Base-by-base conservation (phyloP, 2,888 invertebrate species). In the Campaea margaritaria region DNA sequence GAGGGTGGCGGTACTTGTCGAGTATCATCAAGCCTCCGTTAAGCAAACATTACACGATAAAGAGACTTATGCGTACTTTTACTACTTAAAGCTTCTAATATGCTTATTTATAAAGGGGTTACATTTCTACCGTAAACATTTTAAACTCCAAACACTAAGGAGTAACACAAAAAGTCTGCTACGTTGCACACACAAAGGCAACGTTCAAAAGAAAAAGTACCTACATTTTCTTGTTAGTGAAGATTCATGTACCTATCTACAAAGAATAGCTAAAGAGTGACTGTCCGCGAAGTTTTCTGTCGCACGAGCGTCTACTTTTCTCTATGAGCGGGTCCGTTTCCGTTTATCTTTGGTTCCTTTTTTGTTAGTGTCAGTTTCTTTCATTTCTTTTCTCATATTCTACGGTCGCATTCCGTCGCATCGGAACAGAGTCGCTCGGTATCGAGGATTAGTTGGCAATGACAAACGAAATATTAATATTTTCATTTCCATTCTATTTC, bases 241-340 rank as follows among this genome's bases (percentile, higher is more conserved):
- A 74, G 75, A 76, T 74, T 78, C 74, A 78, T 74, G 73, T 80
- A 21, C 21, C 21, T 21, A 80, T 78, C 79, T 79, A 75, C 75
- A 81, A 77, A 81, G 79, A 82, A 79, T 76, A 77, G 72, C 72
- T 73, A 77, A 81, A 77, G 78, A 83, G 75, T 78, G 81, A 79
- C 79, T 83, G 77, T 70, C 80, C 82, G 72, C 81, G 79, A 89
- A 89, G 83, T 90, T 91, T 87, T 83, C 83, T 83, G 81, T 83
- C 76, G 82, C 81, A 79, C 76, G 76, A 79, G 76, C 82, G 81
- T 83, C 79, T 85, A 85, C 83, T 86, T 88, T 89, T 89, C 87
- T 89, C 85, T 86, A 85, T 85, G 87, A 88, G 83, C 86, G 83
- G 78, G 83, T 84, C 87, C 84, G 86, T 85, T 90, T 89, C 87